Evolutionary conservation across 2,113 vertebrate species (phyloP).

Genomic region (Ptilonorhynchus violaceus): DNA sequence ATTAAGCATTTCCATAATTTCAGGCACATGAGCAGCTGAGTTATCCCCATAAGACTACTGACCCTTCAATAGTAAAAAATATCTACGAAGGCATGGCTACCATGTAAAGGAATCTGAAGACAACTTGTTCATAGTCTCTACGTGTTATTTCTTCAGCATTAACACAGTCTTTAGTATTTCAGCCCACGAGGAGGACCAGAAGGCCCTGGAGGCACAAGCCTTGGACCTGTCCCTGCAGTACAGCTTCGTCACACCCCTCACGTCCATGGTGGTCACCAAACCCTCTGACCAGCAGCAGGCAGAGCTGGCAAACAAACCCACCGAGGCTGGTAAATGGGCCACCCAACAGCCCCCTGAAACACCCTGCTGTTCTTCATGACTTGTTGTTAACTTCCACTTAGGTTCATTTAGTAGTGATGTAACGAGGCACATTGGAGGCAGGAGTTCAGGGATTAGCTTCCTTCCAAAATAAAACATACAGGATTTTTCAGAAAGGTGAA

Average conservation of each 20-base stretch:
- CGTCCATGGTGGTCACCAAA: conserved; percentile 92
- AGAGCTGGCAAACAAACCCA: conserved; percentile 84
- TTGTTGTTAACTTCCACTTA: background rate
- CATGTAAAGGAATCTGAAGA: background rate
- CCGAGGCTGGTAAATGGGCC: conserved; percentile 73
- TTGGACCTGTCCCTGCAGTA: conserved; percentile 83
- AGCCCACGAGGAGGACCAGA: conserved; percentile 55
- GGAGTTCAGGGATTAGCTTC: background rate
- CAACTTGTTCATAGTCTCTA: background rate
- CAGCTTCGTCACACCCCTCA: conserved; percentile 89
- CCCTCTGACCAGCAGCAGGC: conserved; percentile 61
- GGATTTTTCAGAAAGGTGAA: background rate
- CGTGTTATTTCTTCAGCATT: background rate
- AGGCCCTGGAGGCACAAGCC: conserved; percentile 67
- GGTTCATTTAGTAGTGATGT: background rate
- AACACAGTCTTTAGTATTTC: conserved; percentile 61
- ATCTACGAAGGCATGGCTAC: background rate
- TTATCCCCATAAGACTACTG: background rate
- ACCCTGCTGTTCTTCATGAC: background rate
- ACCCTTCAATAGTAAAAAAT: background rate
- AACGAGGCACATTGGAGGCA: accelerated
- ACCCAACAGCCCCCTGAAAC: background rate
- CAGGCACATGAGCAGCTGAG: background rate
- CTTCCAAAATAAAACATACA: background rate
- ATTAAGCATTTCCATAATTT: background rate